A percentile compares a stretch with the other conserved stretches of the same genome.
Conservation (phyloP, 2,888 invertebrate genomes). For the Neuroscelio doddi region DNA sequence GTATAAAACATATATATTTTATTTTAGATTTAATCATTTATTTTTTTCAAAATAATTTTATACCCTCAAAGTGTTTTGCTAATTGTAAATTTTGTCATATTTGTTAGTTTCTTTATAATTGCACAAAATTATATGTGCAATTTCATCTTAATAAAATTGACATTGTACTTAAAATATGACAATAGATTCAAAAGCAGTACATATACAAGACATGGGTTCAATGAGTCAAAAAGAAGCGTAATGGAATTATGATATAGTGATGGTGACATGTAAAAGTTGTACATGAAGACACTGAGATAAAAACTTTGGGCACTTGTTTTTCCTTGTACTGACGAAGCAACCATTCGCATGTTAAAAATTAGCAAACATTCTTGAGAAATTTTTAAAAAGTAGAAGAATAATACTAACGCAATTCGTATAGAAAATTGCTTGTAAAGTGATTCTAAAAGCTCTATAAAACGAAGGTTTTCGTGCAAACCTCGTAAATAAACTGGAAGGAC, state of each 20-base stretch:
- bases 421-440: conserved; percentile 29
- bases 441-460: conserved; percentile 40
- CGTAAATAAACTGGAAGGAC: conserved; percentile 31
- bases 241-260: conserved; percentile 13
- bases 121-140: no score
- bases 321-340: conserved; percentile 2
- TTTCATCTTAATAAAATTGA: no score
- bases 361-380: conserved; percentile 19
- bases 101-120: no score
- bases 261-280: conserved; percentile 13
- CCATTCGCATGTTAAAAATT: conserved; percentile 16
- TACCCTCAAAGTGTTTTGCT: no score
- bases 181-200: background rate
- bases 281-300: conserved; percentile 24
- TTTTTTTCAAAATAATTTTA: no score
- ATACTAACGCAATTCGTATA: conserved; percentile 36
- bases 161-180: no score
- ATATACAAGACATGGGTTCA: background rate
- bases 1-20: no score
- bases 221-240: conserved; percentile 12
- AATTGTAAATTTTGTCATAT: no score
- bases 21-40: no score
- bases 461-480: conserved; percentile 41
- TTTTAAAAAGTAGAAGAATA: conserved; percentile 30
- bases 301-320: conserved; percentile 22